Base-by-base conservation (phyloP, 2,113 vertebrate species). In the Psittacula cyanocephala region DNA sequence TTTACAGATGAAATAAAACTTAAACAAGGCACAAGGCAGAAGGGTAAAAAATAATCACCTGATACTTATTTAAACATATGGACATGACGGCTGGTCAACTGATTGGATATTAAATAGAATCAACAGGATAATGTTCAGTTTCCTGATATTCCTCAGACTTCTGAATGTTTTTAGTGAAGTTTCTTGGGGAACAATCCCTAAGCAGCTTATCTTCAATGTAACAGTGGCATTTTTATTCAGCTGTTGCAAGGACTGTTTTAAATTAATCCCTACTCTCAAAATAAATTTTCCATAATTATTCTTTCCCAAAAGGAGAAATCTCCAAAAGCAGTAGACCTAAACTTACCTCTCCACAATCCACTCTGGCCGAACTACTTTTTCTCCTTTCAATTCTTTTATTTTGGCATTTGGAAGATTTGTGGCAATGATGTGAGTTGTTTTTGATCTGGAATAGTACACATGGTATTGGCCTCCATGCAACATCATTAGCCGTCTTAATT, bases 361-460 rank as follows among this genome's bases (percentile, higher is more conserved):
- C 80, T 99, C 98, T 17, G 99, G 99, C 43, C 98, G 98, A 78
- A 99, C 99, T 81, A 99, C 98, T 97, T 99, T 99, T 96, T 99
- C 99, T 55, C 98, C 98, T 96, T 98, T 99, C 86, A 99, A 94
- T 95, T 99, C 99, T 97, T 99, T 98, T 92, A 99, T 99, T 98
- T 99, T 99, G 98, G 80, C 97, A 97, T 99, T 99, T 96, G 99
- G 99, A 97, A 99, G 98, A 97, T 99, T 99, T 93, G 98, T 99
- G 93, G 99, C 98, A 82, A 99, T 99, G 95, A 99, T 99, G 96
- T 99, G 99, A 59, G 99, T 99, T 97, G 99, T 99, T 98, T 99
- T 99, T 88, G 99, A 99, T 95, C 98, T 98, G 28, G 99, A 99
- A 97, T 99, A 99, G 96, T 99, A 99, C 35, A 98, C 50, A 65